These are phyloP conservation scores for Xerus inauris DNA, from an alignment of 2,113 vertebrate genomes.

Conservation along the genomic window DNA sequence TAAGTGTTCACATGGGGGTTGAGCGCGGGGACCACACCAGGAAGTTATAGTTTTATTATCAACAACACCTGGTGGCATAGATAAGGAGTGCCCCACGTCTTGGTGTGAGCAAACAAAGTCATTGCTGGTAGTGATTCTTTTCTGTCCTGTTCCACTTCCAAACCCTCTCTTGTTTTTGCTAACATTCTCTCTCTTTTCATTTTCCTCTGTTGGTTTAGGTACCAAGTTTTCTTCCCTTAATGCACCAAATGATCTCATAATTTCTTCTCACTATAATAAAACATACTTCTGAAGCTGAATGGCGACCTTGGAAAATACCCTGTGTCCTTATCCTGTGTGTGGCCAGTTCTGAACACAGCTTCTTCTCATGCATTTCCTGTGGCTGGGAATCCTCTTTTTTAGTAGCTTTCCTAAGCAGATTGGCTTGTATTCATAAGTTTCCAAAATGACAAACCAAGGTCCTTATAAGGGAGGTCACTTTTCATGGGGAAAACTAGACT, in stretches of 20 bases:
- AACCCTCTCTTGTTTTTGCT: not conserved
- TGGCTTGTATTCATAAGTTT: not conserved
- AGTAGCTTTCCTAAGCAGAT: not conserved
- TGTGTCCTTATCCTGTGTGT: not conserved
- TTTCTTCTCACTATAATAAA: not conserved
- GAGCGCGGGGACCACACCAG: not conserved
- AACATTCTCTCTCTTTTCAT: not conserved
- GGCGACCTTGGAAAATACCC: not conserved
- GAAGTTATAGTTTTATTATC: not conserved
- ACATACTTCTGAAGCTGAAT: not conserved
- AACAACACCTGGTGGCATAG: not conserved
- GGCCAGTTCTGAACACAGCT: not conserved
- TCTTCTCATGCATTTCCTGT: not conserved
- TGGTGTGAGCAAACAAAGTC: not conserved
- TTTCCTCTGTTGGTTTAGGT: not conserved
- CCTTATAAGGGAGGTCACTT: not conserved
- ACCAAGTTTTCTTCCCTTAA: not conserved
- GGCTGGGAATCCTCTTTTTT: not conserved
- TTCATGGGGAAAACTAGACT: not conserved
- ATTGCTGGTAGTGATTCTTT: not conserved
- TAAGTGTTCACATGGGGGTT: not conserved
- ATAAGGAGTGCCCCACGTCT: not conserved
- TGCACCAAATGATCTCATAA: not conserved
- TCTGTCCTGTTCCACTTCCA: not conserved
- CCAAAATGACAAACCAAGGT: not conserved